A percentile compares a stretch with the other conserved stretches of the same genome.
phyloP scores from a whole-genome alignment of 1,140 invertebrate genomes.

The Temnothorax nylanderi region DNA sequence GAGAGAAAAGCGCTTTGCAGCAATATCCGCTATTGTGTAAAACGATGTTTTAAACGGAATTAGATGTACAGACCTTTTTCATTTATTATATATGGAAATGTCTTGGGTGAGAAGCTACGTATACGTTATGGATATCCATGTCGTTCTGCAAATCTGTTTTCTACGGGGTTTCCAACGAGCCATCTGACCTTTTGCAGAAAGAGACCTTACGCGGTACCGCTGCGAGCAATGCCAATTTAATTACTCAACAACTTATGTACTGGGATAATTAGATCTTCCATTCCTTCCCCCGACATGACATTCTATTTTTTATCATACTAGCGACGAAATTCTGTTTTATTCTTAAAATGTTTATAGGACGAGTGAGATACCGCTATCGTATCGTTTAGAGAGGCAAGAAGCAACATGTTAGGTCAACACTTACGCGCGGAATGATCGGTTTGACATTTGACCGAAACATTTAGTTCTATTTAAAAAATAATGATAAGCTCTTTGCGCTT shows the following conservation, averaged over 20 bases:
- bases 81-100: background rate
- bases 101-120: no score
- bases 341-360: background rate
- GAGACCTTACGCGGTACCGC: constrained; percentile 53
- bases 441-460: background rate
- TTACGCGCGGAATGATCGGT: background rate
- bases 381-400: background rate
- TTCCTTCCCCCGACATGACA: background rate
- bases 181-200: constrained; percentile 49
- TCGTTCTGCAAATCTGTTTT: background rate
- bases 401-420: background rate
- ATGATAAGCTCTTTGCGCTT: no score
- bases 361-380: background rate
- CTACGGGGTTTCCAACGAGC: constrained; percentile 3
- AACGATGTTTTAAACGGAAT: background rate
- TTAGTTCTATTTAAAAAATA: background rate
- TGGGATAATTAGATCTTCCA: constrained; percentile 24
- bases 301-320: background rate
- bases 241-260: constrained; percentile 49
- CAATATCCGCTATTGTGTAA: background rate
- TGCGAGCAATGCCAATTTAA: constrained; percentile 59
- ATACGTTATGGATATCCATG: background rate
- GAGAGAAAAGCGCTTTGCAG: background rate
- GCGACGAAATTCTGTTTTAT: background rate
- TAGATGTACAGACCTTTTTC: background rate